Evolutionary conservation across 1,140 invertebrate genomes (phyloP).

Genomic region (Archivesica marissinica): DNA sequence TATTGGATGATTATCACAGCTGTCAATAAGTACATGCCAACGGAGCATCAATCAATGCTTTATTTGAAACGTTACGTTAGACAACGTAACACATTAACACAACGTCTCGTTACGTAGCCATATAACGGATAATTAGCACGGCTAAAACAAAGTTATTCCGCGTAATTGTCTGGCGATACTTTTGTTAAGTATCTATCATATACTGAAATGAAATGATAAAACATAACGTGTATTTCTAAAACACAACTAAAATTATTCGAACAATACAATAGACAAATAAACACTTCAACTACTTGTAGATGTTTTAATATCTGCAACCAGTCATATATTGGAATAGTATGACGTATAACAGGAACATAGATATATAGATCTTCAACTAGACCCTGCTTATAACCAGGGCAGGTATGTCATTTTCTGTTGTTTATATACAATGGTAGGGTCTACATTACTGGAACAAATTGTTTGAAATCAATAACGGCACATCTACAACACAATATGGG

Average conservation of each 20-base stretch:
- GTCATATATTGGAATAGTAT: too few species aligned
- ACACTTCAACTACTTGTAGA: too few species aligned
- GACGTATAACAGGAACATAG: too few species aligned
- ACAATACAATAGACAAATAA: neutral
- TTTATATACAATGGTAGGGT: too few species aligned
- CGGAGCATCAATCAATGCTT: neutral
- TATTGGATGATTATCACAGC: neutral
- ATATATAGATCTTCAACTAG: too few species aligned
- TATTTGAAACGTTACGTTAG: neutral
- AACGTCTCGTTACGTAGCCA: neutral
- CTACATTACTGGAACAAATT: too few species aligned
- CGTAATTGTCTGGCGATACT: neutral
- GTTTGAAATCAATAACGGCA: too few species aligned
- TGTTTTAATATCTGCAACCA: too few species aligned
- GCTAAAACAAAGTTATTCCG: neutral
- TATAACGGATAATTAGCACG: neutral
- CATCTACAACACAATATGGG: too few species aligned
- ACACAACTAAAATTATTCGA: neutral
- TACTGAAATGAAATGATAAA: neutral
- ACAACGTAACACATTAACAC: too few species aligned
- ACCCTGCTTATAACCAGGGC: too few species aligned
- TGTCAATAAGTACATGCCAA: slow-evolving; percentile 6
- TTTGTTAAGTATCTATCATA: neutral
- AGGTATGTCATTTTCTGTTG: too few species aligned
- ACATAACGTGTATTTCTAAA: neutral